Conservation (phyloP, 2,797 vertebrate species). For the Danio tinwini region DNA sequence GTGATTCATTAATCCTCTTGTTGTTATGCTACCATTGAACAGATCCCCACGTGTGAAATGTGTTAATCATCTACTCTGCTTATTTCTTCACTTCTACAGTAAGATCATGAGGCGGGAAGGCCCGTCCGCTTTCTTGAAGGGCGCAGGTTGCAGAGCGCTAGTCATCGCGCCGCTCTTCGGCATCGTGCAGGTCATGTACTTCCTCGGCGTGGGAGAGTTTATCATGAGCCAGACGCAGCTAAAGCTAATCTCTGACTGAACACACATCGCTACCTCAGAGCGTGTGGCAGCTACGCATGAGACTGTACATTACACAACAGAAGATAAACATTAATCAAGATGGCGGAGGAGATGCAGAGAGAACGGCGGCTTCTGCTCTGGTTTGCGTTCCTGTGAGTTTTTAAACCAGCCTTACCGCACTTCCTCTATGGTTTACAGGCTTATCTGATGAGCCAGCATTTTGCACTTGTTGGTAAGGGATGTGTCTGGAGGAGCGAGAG, state of each 20-base stretch:
- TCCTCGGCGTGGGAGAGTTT: constrained; percentile 82
- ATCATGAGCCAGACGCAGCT: constrained; percentile 78
- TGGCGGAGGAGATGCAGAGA: constrained; percentile 29
- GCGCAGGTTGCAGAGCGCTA: constrained; percentile 82
- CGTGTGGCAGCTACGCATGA: constrained; percentile 68
- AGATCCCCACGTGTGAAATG: background rate
- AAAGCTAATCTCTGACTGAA: constrained; percentile 66
- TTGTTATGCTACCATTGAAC: background rate
- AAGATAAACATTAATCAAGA: constrained; percentile 15
- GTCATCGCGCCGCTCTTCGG: constrained; percentile 88
- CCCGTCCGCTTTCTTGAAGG: constrained; percentile 84
- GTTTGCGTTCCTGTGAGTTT: constrained; percentile 49
- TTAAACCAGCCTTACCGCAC: constrained; percentile 68
- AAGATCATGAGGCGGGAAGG: constrained; percentile 84
- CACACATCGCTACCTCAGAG: background rate
- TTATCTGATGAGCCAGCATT: constrained; percentile 62
- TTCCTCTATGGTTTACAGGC: constrained; percentile 65
- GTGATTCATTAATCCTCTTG: constrained; percentile 56
- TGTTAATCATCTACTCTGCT: background rate
- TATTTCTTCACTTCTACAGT: constrained; percentile 63
- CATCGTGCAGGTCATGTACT: constrained; percentile 87
- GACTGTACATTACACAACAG: constrained; percentile 58
- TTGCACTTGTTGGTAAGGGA: constrained; percentile 70
- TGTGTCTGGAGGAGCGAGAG: constrained; percentile 53
- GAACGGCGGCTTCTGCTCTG: constrained; percentile 16